phyloP scores from a whole-genome alignment of 1,140 invertebrate species.

The Pinna nobilis region DNA sequence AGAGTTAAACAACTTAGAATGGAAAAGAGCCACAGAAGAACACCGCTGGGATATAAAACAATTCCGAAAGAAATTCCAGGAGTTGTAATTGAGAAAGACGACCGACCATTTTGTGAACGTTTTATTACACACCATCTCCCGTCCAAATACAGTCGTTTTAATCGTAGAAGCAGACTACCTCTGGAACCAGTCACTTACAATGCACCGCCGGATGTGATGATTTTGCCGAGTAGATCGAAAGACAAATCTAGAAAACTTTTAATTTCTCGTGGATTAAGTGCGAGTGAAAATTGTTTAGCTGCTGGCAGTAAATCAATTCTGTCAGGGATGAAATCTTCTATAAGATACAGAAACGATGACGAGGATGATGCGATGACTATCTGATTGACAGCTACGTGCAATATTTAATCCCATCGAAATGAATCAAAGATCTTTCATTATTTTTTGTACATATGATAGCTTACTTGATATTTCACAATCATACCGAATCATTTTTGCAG shows the following conservation, averaged over 20 bases:
- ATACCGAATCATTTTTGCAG: too few relatives aligned
- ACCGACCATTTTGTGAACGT: constrained; percentile 60
- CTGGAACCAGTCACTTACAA: background rate
- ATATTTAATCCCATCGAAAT: too few relatives aligned
- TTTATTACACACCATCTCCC: constrained; percentile 62
- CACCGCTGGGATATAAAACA: constrained; percentile 42
- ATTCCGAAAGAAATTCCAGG: constrained; percentile 48
- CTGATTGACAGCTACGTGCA: too few relatives aligned
- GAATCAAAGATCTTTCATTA: background rate
- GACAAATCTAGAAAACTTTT: constrained; percentile 23
- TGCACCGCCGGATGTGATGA: background rate
- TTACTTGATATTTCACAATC: too few relatives aligned
- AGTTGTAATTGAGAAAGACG: constrained; percentile 50
- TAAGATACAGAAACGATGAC: background rate
- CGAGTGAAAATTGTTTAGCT: constrained; percentile 39
- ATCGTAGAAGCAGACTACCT: constrained; percentile 47
- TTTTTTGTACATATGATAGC: background rate
- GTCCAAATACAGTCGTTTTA: constrained; percentile 53
- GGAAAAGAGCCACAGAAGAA: constrained; percentile 8
- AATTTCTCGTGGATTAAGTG: constrained; percentile 32
- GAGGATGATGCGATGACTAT: constrained; percentile 43
- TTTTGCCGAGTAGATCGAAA: constrained; percentile 13
- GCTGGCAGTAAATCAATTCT: constrained; percentile 11
- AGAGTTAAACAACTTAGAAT: constrained; percentile 34
- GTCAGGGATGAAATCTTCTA: background rate